phyloP scores from a whole-genome alignment of 2,113 vertebrate genomes.

The Piaya cayana region DNA sequence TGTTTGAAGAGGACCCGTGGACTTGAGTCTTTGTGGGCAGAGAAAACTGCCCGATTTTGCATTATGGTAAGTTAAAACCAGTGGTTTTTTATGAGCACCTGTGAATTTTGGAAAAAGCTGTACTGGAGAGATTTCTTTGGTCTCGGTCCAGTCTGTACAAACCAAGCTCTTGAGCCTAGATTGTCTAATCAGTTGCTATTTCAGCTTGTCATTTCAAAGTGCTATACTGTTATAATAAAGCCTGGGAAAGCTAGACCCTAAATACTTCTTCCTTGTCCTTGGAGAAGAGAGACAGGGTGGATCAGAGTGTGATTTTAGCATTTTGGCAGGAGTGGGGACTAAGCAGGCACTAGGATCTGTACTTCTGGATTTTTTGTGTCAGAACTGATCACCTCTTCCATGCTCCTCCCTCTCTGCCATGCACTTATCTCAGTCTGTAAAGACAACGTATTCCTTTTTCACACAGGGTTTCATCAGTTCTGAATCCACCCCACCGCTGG shows the following conservation, averaged over 20 bases:
- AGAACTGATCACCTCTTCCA: background rate
- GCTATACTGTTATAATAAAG: background rate
- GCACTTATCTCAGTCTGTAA: background rate
- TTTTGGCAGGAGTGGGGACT: background rate
- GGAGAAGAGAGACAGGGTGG: background rate
- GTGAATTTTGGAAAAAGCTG: background rate
- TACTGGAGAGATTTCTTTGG: background rate
- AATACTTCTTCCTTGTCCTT: background rate
- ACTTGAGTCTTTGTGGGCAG: rapidly evolving
- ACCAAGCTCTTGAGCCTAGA: background rate
- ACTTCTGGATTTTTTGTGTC: background rate
- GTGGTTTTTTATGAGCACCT: background rate
- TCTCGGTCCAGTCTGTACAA: background rate
- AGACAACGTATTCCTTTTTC: background rate
- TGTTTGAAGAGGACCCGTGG: background rate
- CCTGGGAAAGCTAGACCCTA: background rate
- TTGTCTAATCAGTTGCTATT: background rate
- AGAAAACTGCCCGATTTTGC: background rate
- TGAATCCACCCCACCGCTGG: background rate
- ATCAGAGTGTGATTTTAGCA: background rate
- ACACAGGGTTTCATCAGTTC: background rate
- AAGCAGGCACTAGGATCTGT: background rate
- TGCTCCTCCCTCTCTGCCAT: background rate
- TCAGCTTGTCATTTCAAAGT: background rate
- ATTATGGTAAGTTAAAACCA: background rate